A percentile compares a stretch with the other conserved stretches of the same genome.
These are phyloP conservation scores for Camptogramma bilineatum DNA, from an alignment of 2,888 invertebrate species.

Conservation along the genomic window DNA sequence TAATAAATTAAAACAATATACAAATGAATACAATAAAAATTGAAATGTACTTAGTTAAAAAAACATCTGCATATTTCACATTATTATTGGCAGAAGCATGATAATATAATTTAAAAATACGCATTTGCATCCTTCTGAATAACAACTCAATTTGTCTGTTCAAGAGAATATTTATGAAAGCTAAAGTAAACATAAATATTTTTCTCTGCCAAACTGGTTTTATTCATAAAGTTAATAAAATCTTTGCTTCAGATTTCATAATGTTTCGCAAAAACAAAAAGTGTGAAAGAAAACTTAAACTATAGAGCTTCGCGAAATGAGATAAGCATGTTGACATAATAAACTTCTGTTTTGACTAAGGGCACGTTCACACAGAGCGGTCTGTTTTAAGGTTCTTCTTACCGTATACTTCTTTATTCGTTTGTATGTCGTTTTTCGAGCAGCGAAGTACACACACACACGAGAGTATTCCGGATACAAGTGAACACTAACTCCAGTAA, in stretches of 20 bases:
- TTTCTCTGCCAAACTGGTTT: constrained; percentile 20
- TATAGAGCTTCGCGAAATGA: not conserved
- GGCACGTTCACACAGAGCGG: too few species aligned
- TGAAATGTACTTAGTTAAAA: not conserved
- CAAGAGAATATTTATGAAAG: constrained; percentile 15
- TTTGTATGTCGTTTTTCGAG: too few species aligned
- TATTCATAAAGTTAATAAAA: constrained; percentile 14
- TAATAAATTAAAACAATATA: not conserved
- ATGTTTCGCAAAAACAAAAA: constrained; percentile 17
- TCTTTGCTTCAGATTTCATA: constrained; percentile 7
- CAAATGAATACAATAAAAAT: too few species aligned
- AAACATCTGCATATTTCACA: not conserved
- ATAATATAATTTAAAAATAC: constrained; percentile 1
- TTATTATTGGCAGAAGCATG: not conserved
- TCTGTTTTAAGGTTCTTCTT: too few species aligned
- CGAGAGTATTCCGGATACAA: too few species aligned
- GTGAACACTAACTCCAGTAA: too few species aligned
- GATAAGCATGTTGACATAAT: not conserved
- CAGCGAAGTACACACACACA: too few species aligned
- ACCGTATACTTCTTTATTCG: too few species aligned
- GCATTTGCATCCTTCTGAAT: not conserved
- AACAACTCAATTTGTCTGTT: constrained; percentile 15
- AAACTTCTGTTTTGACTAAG: too few species aligned
- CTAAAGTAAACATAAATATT: constrained; percentile 27
- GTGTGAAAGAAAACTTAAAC: not conserved